phyloP scores from a whole-genome alignment of 2,113 vertebrate species.

The Phrynosoma blainvillii region DNA sequence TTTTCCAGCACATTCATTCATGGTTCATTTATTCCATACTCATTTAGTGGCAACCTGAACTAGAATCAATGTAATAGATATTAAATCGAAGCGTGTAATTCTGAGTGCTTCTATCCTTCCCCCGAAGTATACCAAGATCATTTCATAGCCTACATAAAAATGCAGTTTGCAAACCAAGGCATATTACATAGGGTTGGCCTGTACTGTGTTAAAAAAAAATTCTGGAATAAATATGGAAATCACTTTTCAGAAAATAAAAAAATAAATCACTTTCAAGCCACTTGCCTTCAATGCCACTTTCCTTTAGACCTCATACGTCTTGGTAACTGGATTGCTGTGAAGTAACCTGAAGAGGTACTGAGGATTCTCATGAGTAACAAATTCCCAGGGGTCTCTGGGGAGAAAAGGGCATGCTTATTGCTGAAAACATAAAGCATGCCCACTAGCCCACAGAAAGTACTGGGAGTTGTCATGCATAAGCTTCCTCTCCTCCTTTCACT shows the following conservation, averaged over 20 bases:
- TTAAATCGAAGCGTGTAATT: not conserved
- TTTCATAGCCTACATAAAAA: not conserved
- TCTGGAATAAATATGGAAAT: slow-evolving; percentile 30
- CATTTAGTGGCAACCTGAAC: not conserved
- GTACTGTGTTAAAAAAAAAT: slow-evolving; percentile 7
- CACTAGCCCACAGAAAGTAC: too few species aligned
- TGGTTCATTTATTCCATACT: not conserved
- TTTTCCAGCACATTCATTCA: not conserved
- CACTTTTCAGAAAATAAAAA: slow-evolving; percentile 20
- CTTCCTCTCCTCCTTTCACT: not conserved
- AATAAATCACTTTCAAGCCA: slow-evolving; percentile 19
- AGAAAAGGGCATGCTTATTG: too few species aligned
- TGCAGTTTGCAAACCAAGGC: not conserved
- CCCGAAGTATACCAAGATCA: not conserved
- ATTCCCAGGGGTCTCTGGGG: not conserved
- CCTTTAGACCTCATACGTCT: not conserved
- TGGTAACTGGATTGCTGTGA: not conserved
- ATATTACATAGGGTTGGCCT: slow-evolving; percentile 1
- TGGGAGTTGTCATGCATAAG: not conserved
- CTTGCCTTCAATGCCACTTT: not conserved
- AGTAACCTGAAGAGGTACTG: not conserved
- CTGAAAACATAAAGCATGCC: too few species aligned
- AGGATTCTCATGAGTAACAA: not conserved
- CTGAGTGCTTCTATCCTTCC: not conserved
- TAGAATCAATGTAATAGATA: not conserved